Evolutionary conservation across 2,797 vertebrate species (phyloP), one percentile per base, ranked within the genome.

Genomic region (Chlorospingus flavigularis): DNA sequence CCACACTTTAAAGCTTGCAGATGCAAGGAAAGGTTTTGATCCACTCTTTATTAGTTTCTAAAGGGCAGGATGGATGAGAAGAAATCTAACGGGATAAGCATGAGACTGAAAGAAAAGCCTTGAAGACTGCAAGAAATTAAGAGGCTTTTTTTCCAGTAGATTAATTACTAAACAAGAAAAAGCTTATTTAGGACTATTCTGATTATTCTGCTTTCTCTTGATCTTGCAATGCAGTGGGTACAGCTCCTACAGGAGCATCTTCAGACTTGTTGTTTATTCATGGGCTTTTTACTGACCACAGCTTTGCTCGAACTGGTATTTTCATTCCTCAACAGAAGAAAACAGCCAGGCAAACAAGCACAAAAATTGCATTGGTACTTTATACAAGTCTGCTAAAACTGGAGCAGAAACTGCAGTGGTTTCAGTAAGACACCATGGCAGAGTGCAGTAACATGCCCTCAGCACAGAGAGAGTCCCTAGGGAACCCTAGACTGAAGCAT

Each of bases 11-110:
- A 91, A 95, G 60, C 77, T 71, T 76, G 61, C 23, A 84, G 40
- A 96, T 74, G 71, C 57, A 88, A 87, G 53, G 50, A 85, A 74
- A 67, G 50, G 65, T 85, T 97, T 88, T 96, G 89, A 95, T 93
- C 88, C 91, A 77, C 54, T 77, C 72, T 93, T 95, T 93, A 96
- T 96, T 96, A 87, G 76, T 94, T 94, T 96, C 68, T 94, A 94
- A 96, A 96, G 92, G 92, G 84, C 92, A 93, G 54, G 54, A 92
- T 62, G 53, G 84, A 94, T 93, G 78, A 92, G 75, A 88, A 95
- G 65, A 85, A 95, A 89, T 94, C 75, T 93, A 93, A 93, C 51
- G 33, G 86, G 91, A 92, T 96, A 90, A 92, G 50, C 28, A 48
- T 10, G 37, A 86, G 72, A 86, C 68, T 82, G 63, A 88, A 96